Conservation (phyloP, 2,113 vertebrate genomes). For the Corynorhinus townsendii region DNA sequence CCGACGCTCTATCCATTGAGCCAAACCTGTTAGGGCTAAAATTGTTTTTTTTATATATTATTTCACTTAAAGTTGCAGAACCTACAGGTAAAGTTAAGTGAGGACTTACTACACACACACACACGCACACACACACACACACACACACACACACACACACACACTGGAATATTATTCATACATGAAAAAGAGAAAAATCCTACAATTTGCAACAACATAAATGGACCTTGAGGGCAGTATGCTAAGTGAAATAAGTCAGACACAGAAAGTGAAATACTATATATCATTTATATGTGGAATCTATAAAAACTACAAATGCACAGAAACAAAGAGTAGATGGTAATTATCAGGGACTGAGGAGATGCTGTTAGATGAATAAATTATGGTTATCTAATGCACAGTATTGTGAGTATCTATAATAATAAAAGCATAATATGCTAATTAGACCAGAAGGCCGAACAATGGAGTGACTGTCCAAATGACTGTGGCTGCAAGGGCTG, state of each 20-base stretch:
- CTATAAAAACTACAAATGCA: background rate
- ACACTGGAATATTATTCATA: background rate
- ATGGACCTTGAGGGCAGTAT: background rate
- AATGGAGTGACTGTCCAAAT: rapidly evolving
- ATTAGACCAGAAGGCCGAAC: no score
- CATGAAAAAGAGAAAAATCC: background rate
- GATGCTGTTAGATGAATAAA: background rate
- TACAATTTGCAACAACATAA: background rate
- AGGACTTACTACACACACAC: background rate
- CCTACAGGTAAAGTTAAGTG: background rate
- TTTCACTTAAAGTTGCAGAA: background rate
- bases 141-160: background rate
- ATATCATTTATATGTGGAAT: background rate
- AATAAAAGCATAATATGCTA: no score
- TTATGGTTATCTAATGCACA: background rate
- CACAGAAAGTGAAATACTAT: background rate
- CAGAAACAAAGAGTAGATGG: background rate
- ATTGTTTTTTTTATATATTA: background rate
- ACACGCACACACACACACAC: background rate
- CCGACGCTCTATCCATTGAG: no score
- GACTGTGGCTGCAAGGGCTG: no score
- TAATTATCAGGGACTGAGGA: background rate
- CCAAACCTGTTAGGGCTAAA: background rate
- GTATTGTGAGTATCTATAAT: background rate
- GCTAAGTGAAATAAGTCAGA: background rate